These are phyloP conservation scores for Ptychobarbus kaznakovi DNA, from an alignment of 2,797 vertebrate species.

Conservation along the genomic window DNA sequence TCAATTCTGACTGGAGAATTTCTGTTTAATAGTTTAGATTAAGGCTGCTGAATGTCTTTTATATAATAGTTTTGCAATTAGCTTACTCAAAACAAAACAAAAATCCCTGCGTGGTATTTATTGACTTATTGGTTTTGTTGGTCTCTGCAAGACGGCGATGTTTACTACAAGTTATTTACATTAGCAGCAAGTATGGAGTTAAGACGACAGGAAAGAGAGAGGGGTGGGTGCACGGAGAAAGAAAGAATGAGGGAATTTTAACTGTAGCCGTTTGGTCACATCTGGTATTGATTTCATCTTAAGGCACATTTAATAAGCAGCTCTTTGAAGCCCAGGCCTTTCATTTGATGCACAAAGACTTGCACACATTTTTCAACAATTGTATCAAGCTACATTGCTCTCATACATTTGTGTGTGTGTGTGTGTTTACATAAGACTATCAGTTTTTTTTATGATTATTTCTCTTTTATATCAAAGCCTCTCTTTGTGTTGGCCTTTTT, in stretches of 20 bases:
- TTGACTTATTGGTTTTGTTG: slow-evolving; percentile 22
- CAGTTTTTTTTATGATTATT: slow-evolving; percentile 68
- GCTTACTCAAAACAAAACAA: neutral
- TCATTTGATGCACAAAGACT: slow-evolving; percentile 93
- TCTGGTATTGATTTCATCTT: slow-evolving; percentile 96
- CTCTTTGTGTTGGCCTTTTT: slow-evolving; percentile 31
- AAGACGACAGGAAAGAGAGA: slow-evolving; percentile 54
- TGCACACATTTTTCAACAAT: slow-evolving; percentile 90
- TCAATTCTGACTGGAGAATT: neutral
- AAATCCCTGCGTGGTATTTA: neutral
- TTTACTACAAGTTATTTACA: slow-evolving; percentile 53
- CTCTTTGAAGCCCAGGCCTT: slow-evolving; percentile 93
- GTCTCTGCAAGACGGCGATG: slow-evolving; percentile 41
- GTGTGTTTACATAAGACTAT: slow-evolving; percentile 77
- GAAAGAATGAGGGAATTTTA: slow-evolving; percentile 78
- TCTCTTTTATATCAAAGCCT: slow-evolving; percentile 55
- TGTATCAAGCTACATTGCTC: slow-evolving; percentile 83
- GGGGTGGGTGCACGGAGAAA: slow-evolving; percentile 46
- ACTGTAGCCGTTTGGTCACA: slow-evolving; percentile 87
- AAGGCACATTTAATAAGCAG: slow-evolving; percentile 93
- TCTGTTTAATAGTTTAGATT: neutral
- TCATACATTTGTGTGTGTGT: slow-evolving; percentile 59
- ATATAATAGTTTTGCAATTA: neutral
- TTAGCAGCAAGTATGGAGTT: slow-evolving; percentile 44
- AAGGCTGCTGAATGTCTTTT: neutral